Conservation (phyloP, 2,888 invertebrate genomes). For the Hyalella azteca region DNA sequence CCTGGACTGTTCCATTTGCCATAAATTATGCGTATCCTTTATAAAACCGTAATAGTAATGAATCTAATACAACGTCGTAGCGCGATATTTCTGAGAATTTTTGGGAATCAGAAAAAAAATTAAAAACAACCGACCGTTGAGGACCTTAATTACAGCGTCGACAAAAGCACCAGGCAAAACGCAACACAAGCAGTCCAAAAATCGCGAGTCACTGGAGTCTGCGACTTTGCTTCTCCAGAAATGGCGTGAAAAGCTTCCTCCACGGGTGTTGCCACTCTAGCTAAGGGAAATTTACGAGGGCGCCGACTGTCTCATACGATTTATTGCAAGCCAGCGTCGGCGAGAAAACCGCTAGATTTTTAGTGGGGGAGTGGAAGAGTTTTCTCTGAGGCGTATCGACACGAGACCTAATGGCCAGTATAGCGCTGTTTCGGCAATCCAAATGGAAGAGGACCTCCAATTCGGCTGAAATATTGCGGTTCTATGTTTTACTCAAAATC, state of each 20-base stretch:
- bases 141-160: no score
- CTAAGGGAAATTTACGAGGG: constrained; percentile 21
- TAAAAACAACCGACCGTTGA: no score
- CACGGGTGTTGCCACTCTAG: constrained; percentile 12
- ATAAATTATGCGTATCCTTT: no score
- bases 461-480: neutral
- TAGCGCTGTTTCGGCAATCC: neutral
- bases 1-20: no score
- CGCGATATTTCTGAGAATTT: no score
- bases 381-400: neutral
- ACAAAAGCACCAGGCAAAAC: no score
- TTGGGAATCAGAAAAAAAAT: no score
- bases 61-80: no score
- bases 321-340: constrained; percentile 14
- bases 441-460: neutral
- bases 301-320: constrained; percentile 13
- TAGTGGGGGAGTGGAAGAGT: neutral
- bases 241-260: neutral
- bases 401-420: neutral
- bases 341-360: constrained; percentile 17
- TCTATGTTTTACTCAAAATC: neutral
- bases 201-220: no score
- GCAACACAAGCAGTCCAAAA: no score
- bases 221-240: neutral
- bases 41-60: no score